phyloP scores from a whole-genome alignment of 2,113 vertebrate genomes.

The Tringa solitaria region DNA sequence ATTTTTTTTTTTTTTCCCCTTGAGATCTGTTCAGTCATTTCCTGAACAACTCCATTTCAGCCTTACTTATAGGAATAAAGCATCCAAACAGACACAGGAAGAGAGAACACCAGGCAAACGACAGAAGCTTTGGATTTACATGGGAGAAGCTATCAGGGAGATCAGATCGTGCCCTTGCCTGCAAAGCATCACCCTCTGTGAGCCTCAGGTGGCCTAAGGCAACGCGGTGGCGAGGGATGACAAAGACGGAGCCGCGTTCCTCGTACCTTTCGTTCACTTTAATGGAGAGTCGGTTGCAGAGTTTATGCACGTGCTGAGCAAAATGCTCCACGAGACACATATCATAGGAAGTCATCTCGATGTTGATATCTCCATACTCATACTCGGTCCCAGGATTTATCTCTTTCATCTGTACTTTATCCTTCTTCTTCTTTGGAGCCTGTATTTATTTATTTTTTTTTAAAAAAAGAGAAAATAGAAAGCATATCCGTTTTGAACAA shows the following conservation, averaged over 20 bases:
- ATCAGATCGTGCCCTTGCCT: background rate
- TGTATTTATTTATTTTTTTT: background rate
- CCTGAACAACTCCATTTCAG: background rate
- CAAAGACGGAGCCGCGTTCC: background rate
- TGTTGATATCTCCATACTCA: constrained; percentile 82
- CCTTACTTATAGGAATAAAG: background rate
- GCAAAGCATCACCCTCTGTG: no score
- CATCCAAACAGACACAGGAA: background rate
- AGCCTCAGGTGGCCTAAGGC: background rate
- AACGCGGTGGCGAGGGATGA: fast-evolving
- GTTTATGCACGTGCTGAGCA: constrained; percentile 83
- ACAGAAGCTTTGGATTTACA: background rate
- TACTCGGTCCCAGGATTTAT: constrained; percentile 73
- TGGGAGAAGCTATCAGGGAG: background rate
- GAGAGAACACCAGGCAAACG: background rate
- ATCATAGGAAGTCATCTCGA: constrained; percentile 85
- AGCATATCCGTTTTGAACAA: background rate
- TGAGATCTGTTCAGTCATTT: background rate
- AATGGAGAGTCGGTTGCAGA: constrained; percentile 84
- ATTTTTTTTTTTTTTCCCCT: background rate
- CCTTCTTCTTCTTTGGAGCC: constrained; percentile 77
- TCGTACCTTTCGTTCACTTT: constrained; percentile 82
- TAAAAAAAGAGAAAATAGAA: background rate
- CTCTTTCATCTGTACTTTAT: constrained; percentile 73
- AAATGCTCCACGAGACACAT: constrained; percentile 88